Evolutionary conservation across 2,888 invertebrate genomes (phyloP), one percentile per base, ranked within the genome.

Genomic region (Schizaphis graminum): DNA sequence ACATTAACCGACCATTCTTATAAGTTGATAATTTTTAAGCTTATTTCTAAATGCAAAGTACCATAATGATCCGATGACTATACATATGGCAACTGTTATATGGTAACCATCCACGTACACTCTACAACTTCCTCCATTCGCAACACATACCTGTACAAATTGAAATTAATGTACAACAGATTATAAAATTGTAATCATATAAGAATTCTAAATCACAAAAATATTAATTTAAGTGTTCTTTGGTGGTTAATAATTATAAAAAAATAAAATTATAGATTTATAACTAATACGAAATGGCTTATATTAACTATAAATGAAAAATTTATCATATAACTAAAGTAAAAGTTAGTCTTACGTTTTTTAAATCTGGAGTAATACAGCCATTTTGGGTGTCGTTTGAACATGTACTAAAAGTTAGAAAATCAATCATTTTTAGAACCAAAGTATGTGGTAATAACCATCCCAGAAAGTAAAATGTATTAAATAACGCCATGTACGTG

Each of bases 401-500:
- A 95, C 99, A 99, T 84, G 96, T 96, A 95, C 97, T 98, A 96
- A 97, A 97, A 0, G 99, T 99, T 13, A 99, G 96, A 26, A 97
- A 97, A 96, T 99, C 99, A 5, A 99, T 98, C 94, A 98, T 97
- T 98, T 98, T 99, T 10, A 99, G 96, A 0, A 98, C 97, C 10
- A 99, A 96, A 0, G 99, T 99, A 94, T 98, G 97, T 0, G 99
- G 99, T 99, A 99, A 99, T 96, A 99, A 99, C 11, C 99, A 99
- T 28, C 99, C 99, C 94, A 99, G 97, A 96, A 99, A 99, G 91
- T 98, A 97, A 47, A 99, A 96, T 0, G 99, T 99, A 96, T 99
- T 99, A 35, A 99, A 96, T 92, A 99, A 96, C 0, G 99, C 99
- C 99, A 99, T 99, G 96, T 99, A 99, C 0, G 99, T 99, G 11